These are phyloP conservation scores for Cryptotis parvus DNA, from an alignment of 2,113 vertebrate species.

Conservation along the genomic window DNA sequence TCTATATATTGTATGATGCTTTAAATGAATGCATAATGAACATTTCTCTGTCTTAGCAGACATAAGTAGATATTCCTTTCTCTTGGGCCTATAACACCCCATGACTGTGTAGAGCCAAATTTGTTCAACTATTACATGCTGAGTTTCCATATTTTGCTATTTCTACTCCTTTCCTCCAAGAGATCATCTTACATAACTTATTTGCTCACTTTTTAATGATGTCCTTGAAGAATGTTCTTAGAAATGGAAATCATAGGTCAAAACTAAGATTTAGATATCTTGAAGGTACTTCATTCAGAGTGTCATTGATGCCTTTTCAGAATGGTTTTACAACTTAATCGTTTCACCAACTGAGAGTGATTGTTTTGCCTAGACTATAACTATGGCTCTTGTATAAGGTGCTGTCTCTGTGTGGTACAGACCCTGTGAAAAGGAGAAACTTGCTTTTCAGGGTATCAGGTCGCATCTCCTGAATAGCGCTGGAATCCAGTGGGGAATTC, in stretches of 20 bases:
- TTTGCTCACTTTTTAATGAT: neutral
- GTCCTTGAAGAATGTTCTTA: constrained; percentile 43
- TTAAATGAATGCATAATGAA: neutral
- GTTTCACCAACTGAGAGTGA: neutral
- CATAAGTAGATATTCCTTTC: neutral
- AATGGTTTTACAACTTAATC: neutral
- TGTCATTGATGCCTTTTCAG: neutral
- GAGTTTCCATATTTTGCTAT: neutral
- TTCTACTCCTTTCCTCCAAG: neutral
- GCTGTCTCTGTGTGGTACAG: neutral
- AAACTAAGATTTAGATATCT: neutral
- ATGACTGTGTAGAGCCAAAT: no score
- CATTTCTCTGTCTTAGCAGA: neutral
- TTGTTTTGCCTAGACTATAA: neutral
- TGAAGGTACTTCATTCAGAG: neutral
- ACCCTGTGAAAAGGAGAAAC: neutral
- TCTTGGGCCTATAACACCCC: neutral
- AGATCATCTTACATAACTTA: neutral
- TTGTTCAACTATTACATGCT: neutral
- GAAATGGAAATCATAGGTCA: neutral
- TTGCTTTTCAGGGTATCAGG: neutral
- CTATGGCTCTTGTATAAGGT: neutral
- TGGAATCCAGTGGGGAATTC: neutral
- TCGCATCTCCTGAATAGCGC: neutral
- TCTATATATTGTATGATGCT: neutral